Base-by-base conservation (phyloP, 2,888 invertebrate genomes). In the Drosophila nr. fundita region DNA sequence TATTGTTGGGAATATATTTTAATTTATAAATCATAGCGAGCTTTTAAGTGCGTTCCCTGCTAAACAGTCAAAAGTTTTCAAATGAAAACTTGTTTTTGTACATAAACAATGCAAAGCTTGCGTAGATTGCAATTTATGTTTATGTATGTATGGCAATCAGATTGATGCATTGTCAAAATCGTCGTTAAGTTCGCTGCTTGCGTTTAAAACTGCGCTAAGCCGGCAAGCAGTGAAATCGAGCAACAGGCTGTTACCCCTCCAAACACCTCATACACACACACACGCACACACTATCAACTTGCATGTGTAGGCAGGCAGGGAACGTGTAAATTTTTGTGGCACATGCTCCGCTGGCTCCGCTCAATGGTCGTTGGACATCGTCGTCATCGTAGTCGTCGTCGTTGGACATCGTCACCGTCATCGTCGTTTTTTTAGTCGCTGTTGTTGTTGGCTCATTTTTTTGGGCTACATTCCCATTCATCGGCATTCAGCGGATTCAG, bases 401-500 rank as follows among this genome's bases (percentile, higher is more conserved):
- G 18, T 32, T 68, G 72, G 72, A 74, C 72, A 67, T 75, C 68
- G 75, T 54, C 72, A 53, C 48, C 45, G 34, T 65, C 65, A 52
- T 40, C 57, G 63, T 64, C 45, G 53, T 32, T 53, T 60, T 60
- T 60, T 40, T 61, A 76, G 73, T 76, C 70, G 69, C 61, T 65
- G 55, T 68, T 68, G 60, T 68, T 60, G 73, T 60, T 52, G 68
- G 53, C 58, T 76, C 65, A 66, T 78, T 73, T 72, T 55, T 55
- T 55, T 38, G 79, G 75, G 80, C 75, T 79, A 68, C 79, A 79
- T 74, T 70, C 70, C 74, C 64, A 78, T 82, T 62, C 73, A 74
- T 68, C 73, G 68, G 68, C 58, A 70, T 58, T 75, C 68, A 30
- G 67, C 62, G 80, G 78, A 74, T 87, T 92, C 90, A 92, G 91